phyloP scores from a whole-genome alignment of 2,797 vertebrate genomes.

The Liparis tanakae region DNA sequence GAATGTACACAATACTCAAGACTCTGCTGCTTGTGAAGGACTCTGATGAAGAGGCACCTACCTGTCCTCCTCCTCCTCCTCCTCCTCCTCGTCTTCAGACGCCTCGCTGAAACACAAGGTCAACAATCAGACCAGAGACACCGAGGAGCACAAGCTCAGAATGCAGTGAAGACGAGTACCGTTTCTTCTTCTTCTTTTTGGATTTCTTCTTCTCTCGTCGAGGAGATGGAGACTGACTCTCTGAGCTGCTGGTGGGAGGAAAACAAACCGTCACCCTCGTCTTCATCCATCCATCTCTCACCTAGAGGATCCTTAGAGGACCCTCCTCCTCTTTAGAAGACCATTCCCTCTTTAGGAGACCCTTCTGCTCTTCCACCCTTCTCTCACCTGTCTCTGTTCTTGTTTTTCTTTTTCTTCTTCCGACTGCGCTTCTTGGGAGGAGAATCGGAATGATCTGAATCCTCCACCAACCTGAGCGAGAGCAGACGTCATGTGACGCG shows the following conservation, averaged over 20 bases:
- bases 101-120: constrained; percentile 73
- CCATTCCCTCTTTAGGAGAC: not conserved
- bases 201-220: constrained; percentile 80
- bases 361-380: not conserved
- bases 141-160: rapidly evolving
- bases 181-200: constrained; percentile 84
- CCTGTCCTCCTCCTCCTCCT: constrained; percentile 73
- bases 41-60: constrained; percentile 23
- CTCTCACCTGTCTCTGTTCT: constrained; percentile 79
- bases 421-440: constrained; percentile 88
- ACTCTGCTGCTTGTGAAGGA: no score
- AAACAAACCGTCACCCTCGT: not conserved
- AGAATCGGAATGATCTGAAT: constrained; percentile 85
- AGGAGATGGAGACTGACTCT: constrained; percentile 78
- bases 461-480: constrained; percentile 80
- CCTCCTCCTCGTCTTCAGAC: constrained; percentile 70
- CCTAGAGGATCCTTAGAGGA: not conserved
- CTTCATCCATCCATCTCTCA: not conserved
- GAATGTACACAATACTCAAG: not conserved
- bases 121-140: not conserved
- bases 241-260: constrained; percentile 71
- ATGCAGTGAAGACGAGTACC: constrained; percentile 42
- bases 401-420: constrained; percentile 91
- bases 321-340: no score
- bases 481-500: not conserved